Evolutionary conservation across 2,113 vertebrate species (phyloP).

Genomic region (Scartelaos histophorus): DNA sequence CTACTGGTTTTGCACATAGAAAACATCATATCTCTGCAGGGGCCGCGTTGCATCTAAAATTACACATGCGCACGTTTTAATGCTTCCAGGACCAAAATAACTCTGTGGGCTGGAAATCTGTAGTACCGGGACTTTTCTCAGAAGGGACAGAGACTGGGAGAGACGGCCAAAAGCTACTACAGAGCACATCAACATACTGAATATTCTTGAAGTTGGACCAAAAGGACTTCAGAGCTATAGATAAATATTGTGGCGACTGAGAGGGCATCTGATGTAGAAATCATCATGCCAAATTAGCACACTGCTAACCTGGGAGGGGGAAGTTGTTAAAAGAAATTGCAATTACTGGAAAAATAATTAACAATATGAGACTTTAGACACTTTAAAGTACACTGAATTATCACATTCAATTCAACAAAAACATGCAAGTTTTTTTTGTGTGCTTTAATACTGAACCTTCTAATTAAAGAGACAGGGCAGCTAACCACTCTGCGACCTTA

Average conservation of each 20-base stretch:
- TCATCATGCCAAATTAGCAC: not conserved
- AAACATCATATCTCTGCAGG: not conserved
- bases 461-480: too few species aligned
- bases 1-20: conserved; percentile 2
- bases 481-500: not conserved
- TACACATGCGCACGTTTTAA: conserved; percentile 5
- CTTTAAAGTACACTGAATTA: too few species aligned
- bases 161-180: not conserved
- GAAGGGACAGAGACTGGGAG: not conserved
- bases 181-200: not conserved
- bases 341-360: too few species aligned
- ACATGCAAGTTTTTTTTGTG: not conserved
- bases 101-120: conserved; percentile 6
- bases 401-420: too few species aligned
- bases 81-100: conserved; percentile 7
- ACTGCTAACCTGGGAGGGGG: too few species aligned
- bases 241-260: not conserved
- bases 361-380: too few species aligned
- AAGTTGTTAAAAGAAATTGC: not conserved
- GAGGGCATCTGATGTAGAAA: not conserved
- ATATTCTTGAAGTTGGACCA: not conserved
- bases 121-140: not conserved
- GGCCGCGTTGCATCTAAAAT: not conserved
- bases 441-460: not conserved
- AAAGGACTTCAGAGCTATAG: not conserved